Percentiles rank a stretch among this genome's conserved stretches.
Conservation (phyloP, 2,888 invertebrate genomes). For the Allolobophora icterica region DNA sequence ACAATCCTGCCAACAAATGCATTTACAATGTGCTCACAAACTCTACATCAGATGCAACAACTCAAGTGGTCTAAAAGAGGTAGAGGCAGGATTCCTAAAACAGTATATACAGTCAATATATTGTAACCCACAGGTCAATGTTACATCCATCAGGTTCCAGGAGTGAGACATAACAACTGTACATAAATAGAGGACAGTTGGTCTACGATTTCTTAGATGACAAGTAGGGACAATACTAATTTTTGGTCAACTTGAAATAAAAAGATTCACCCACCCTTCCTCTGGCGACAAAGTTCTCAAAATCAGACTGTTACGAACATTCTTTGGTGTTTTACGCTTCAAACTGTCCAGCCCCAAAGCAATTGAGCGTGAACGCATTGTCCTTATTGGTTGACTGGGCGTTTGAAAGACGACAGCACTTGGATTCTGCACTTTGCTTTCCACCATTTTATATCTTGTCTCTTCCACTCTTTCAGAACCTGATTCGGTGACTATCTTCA, state of each 20-base stretch:
- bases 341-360: neutral
- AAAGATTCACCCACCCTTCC: slow-evolving; percentile 41
- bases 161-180: too few species aligned
- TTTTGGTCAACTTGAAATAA: neutral
- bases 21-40: neutral
- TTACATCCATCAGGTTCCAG: too few species aligned
- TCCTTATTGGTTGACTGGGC: neutral
- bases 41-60: neutral
- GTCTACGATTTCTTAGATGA: neutral
- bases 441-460: neutral
- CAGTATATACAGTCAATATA: too few species aligned
- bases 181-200: neutral
- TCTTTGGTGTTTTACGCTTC: slow-evolving; percentile 33
- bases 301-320: slow-evolving; percentile 38
- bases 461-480: neutral
- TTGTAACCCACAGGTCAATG: too few species aligned
- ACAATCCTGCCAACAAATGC: neutral
- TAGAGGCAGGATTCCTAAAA: too few species aligned
- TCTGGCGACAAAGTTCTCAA: slow-evolving; percentile 44
- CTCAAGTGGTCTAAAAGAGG: neutral
- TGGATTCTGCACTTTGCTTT: neutral
- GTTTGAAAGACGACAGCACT: neutral
- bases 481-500: too few species aligned
- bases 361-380: neutral
- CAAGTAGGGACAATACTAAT: neutral